Evolutionary conservation across 2,888 invertebrate genomes (phyloP).

Genomic region (Heteropelma amictum): DNA sequence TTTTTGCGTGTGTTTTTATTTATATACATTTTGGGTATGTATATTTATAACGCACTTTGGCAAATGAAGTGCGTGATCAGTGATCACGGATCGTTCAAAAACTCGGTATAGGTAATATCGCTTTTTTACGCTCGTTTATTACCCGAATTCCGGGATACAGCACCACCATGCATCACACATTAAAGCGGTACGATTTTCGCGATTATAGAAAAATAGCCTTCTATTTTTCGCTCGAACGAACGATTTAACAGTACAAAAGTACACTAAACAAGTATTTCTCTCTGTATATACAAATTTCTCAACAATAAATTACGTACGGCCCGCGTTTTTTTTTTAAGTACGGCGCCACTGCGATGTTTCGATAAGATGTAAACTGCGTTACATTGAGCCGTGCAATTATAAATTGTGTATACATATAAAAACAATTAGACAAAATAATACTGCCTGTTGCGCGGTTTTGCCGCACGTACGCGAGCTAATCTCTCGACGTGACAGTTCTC

Average conservation of each 20-base stretch:
- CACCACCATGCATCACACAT: background rate
- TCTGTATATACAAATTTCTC: constrained; percentile 15
- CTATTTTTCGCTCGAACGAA: constrained; percentile 79
- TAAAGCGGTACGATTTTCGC: constrained; percentile 13
- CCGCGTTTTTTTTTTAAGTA: background rate
- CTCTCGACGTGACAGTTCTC: constrained; percentile 18
- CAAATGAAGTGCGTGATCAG: background rate
- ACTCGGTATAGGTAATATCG: background rate
- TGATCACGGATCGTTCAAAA: background rate
- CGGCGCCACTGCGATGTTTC: background rate
- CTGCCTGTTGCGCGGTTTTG: constrained; percentile 48
- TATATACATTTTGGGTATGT: too few relatives aligned
- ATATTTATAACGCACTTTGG: background rate
- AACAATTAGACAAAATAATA: constrained; percentile 48
- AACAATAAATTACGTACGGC: background rate
- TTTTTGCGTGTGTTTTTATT: too few relatives aligned
- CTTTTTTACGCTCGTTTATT: background rate
- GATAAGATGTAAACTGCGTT: background rate
- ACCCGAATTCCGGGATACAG: background rate
- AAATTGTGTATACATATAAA: constrained; percentile 6
- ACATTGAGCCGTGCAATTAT: background rate
- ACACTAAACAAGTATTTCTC: constrained; percentile 19
- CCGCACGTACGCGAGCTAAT: constrained; percentile 26
- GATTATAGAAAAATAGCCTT: constrained; percentile 20
- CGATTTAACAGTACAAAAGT: constrained; percentile 30